Conservation (phyloP, 2,888 invertebrate genomes). For the Rhyacophila evoluta region DNA sequence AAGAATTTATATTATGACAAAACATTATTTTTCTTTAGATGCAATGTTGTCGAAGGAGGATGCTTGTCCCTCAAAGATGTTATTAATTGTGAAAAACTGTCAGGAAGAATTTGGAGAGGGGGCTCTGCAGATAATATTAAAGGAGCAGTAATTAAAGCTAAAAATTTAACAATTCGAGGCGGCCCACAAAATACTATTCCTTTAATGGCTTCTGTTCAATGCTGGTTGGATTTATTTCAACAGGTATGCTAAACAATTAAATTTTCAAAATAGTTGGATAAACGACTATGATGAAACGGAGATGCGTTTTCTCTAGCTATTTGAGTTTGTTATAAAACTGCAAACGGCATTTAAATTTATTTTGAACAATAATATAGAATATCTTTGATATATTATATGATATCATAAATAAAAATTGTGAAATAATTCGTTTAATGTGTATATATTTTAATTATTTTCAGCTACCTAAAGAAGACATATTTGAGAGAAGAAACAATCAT, state of each 20-base stretch:
- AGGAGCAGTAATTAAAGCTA: not conserved
- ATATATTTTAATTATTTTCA: too few relatives aligned
- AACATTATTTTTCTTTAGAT: too few relatives aligned
- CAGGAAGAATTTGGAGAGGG: not conserved
- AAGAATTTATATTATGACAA: too few relatives aligned
- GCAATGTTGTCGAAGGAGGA: conserved; percentile 62
- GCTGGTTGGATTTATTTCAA: not conserved
- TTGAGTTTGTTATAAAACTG: too few relatives aligned
- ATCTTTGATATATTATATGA: too few relatives aligned
- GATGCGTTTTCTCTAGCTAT: too few relatives aligned
- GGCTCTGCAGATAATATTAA: not conserved
- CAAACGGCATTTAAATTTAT: too few relatives aligned
- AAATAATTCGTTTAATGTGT: too few relatives aligned
- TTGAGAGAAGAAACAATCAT: not conserved
- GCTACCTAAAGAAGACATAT: not conserved
- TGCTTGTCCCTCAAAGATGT: conserved; percentile 30
- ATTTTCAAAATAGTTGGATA: too few relatives aligned
- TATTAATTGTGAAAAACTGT: conserved; percentile 3
- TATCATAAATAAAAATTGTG: too few relatives aligned
- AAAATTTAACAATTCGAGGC: not conserved
- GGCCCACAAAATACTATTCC: not conserved
- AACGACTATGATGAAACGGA: too few relatives aligned
- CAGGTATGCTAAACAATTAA: conserved; percentile 13
- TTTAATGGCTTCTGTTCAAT: not conserved
- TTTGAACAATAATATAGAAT: too few relatives aligned